These are phyloP conservation scores for Saccostrea cuccullata DNA, from an alignment of 1,140 invertebrate species.

Conservation along the genomic window DNA sequence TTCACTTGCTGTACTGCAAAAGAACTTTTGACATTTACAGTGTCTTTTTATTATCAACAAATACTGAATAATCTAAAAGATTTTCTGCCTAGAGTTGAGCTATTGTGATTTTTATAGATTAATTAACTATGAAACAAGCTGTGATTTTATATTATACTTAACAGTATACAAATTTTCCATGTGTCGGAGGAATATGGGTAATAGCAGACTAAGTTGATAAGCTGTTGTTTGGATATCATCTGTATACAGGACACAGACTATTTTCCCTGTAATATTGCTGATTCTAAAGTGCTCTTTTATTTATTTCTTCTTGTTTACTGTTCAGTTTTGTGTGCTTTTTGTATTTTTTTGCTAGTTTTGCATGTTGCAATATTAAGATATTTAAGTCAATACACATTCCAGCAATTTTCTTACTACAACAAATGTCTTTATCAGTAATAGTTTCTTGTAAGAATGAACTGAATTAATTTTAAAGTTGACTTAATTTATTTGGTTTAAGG, in stretches of 20 bases:
- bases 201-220: background rate
- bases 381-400: background rate
- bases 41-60: background rate
- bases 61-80: background rate
- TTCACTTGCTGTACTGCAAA: background rate
- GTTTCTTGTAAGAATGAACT: too few relatives aligned
- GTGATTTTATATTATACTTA: background rate
- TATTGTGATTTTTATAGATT: background rate
- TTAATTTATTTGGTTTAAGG: too few relatives aligned
- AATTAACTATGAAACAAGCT: background rate
- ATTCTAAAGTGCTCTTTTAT: background rate
- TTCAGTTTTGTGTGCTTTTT: background rate
- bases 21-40: background rate
- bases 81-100: background rate
- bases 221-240: background rate
- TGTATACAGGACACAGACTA: background rate
- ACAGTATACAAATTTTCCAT: background rate
- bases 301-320: background rate
- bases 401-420: background rate
- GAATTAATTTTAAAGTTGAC: too few relatives aligned
- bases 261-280: background rate
- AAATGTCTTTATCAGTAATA: too few relatives aligned
- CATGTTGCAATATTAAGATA: background rate
- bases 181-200: background rate
- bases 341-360: background rate